Percentiles rank a stretch among this genome's conserved stretches.
These are phyloP conservation scores for Chironomus striatipennis DNA, from an alignment of 1,140 invertebrate species.

Conservation along the genomic window DNA sequence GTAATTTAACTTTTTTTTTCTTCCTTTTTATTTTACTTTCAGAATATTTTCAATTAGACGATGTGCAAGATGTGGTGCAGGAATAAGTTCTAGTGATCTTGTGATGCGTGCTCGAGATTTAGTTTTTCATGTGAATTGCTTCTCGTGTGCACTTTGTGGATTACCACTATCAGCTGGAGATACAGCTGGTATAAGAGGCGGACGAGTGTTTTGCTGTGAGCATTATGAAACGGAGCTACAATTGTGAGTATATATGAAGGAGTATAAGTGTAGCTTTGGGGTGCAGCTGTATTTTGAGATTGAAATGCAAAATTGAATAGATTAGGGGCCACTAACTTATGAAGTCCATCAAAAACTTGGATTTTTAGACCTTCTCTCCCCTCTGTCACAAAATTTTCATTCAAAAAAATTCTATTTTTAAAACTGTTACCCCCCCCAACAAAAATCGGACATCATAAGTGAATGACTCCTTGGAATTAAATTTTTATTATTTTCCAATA, in stretches of 20 bases:
- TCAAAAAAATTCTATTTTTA: no score
- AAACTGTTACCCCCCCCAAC: no score
- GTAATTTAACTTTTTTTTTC: neutral
- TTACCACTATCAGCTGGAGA: conserved; percentile 70
- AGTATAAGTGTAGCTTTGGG: no score
- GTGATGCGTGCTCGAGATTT: conserved; percentile 83
- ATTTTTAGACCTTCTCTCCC: no score
- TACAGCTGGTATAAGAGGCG: conserved; percentile 77
- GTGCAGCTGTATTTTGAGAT: no score
- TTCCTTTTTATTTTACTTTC: conserved; percentile 36
- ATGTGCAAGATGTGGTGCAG: conserved; percentile 73
- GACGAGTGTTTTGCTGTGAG: conserved; percentile 64
- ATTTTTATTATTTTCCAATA: no score
- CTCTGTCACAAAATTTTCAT: no score
- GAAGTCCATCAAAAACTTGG: no score
- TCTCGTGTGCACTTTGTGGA: conserved; percentile 79
- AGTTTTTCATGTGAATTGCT: conserved; percentile 87
- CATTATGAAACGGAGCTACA: conserved; percentile 43
- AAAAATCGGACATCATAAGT: no score
- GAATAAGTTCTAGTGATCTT: conserved; percentile 79
- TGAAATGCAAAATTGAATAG: no score
- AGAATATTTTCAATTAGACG: conserved; percentile 71
- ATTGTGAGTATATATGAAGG: neutral
- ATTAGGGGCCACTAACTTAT: no score
- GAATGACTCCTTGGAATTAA: no score